Base-by-base conservation (phyloP, 1,140 invertebrate species). In the Drosophila albomicans region DNA sequence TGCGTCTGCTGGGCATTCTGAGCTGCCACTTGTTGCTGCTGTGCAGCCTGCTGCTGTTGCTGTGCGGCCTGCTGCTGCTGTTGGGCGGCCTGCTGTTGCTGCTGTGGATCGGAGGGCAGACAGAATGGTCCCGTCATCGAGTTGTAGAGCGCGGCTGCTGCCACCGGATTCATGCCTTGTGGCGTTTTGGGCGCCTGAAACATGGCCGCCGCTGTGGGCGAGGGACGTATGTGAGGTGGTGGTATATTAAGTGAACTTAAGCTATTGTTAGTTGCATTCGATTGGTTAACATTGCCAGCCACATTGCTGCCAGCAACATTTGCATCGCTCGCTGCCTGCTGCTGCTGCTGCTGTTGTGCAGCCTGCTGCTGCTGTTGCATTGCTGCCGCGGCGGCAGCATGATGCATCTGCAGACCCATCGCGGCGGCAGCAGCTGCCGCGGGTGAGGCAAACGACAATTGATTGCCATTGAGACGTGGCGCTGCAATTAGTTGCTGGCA, bases 121-220 rank as follows among this genome's bases (percentile, higher is more conserved):
- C 95, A 96, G 79, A 96, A 96, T 51, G 95, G 95, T 82, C 93
- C 93, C 32, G 88, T 92, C 93, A 94, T 93, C 82, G 92, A 93
- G 52, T 93, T 93, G 93, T 95, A 96, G 25, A 95, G 92, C 85
- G 95, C 93, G 87, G 95, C 93, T 86, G 95, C 93, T 79, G 94
- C 92, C 82, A 95, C 93, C 80, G 95, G 94, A 91, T 94, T 94
- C 93, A 96, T 94, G 93, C 95, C 93, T 92, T 95, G 95, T 30
- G 96, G 96, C 73, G 94, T 94, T 92, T 96, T 96, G 59, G 96
- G 96, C 74, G 96, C 94, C 94, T 96, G 96, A 94, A 97, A 97
- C 94, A 97, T 95, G 80, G 94, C 95, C 80, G 95, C 95, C 93
- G 91, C 92, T 94, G 82, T 91, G 87, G 95, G 94, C 84, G 94